phyloP scores from a whole-genome alignment of 2,888 invertebrate species.

The Frankliniella intonsa region DNA sequence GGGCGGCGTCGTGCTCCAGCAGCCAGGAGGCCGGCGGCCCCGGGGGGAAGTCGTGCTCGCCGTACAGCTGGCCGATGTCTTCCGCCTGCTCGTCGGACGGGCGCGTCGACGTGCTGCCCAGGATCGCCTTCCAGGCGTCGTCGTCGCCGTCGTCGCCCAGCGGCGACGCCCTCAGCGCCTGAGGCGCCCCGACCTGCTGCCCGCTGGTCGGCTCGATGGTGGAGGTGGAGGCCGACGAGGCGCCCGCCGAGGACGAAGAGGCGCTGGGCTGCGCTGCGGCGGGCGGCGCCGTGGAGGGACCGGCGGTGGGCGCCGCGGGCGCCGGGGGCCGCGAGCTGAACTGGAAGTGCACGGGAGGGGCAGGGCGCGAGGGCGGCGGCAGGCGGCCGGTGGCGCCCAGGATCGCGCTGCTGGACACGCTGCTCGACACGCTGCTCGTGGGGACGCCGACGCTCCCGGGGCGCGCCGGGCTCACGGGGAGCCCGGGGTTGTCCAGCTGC shows the following conservation, averaged over 20 bases:
- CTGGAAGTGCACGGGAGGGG: background rate
- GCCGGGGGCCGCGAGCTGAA: background rate
- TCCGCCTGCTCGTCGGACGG: background rate
- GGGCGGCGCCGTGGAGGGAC: background rate
- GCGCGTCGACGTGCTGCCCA: background rate
- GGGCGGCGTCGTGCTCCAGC: too few relatives aligned
- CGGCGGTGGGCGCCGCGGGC: background rate
- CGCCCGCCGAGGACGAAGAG: background rate
- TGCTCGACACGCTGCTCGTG: slow-evolving; percentile 17
- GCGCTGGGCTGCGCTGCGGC: background rate
- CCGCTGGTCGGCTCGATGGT: background rate
- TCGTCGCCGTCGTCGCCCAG: background rate
- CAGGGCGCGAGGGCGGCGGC: background rate
- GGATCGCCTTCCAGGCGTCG: background rate
- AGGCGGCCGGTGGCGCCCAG: background rate
- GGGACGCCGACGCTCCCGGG: background rate
- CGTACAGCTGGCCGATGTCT: background rate
- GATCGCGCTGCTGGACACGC: background rate
- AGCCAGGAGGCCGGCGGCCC: background rate
- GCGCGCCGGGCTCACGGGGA: background rate
- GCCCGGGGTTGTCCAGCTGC: background rate
- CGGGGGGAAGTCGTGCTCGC: background rate
- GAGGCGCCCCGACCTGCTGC: background rate
- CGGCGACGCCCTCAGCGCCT: background rate
- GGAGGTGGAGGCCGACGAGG: background rate